Percentiles rank a stretch among this genome's conserved stretches.
phyloP scores from a whole-genome alignment of 2,797 vertebrate genomes.

The Sebastes reedi region DNA sequence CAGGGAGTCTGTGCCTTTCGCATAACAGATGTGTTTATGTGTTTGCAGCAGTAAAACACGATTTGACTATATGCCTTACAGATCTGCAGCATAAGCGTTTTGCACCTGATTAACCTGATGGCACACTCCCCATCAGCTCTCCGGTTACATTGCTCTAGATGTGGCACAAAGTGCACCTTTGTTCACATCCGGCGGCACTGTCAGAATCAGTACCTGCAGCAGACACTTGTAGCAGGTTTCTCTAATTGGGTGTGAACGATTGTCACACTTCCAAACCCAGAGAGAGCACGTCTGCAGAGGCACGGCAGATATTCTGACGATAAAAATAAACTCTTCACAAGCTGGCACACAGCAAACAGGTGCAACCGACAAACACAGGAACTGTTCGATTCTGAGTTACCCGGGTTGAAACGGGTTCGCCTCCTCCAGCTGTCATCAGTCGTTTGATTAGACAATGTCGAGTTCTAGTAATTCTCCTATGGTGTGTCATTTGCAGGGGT shows the following conservation, averaged over 20 bases:
- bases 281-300: slow-evolving; percentile 45
- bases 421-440: slow-evolving; percentile 37
- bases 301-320: slow-evolving; percentile 61
- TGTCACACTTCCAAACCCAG: slow-evolving; percentile 34
- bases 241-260: slow-evolving; percentile 35
- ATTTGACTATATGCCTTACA: background rate
- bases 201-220: slow-evolving; percentile 13
- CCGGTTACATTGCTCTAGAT: slow-evolving; percentile 49
- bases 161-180: slow-evolving; percentile 55
- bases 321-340: slow-evolving; percentile 59
- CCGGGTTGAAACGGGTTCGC: slow-evolving; percentile 18
- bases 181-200: slow-evolving; percentile 53
- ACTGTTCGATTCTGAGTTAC: slow-evolving; percentile 48
- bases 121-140: slow-evolving; percentile 10
- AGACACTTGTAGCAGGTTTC: slow-evolving; percentile 19
- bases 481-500: background rate
- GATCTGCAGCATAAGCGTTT: slow-evolving; percentile 2
- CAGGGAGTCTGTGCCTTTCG: background rate
- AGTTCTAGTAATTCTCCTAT: background rate
- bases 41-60: background rate
- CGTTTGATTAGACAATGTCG: slow-evolving; percentile 15
- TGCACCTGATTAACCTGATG: slow-evolving; percentile 45
- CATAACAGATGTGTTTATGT: background rate
- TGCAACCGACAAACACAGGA: slow-evolving; percentile 70
- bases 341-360: slow-evolving; percentile 70